Evolutionary conservation across 2,888 invertebrate species (phyloP).

Genomic region (Limnephilus rhombicus): DNA sequence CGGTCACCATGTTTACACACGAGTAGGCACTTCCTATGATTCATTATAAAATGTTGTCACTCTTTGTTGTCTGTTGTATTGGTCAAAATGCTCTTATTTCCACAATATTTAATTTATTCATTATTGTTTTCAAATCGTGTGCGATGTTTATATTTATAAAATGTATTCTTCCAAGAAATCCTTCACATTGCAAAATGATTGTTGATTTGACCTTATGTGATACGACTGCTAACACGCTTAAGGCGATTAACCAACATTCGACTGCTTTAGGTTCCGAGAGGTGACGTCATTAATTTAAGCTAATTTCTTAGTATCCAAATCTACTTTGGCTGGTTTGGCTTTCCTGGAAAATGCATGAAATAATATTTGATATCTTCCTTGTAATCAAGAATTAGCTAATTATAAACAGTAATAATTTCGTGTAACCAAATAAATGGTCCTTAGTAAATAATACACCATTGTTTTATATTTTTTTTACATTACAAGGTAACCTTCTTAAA

Average conservation of each 20-base stretch:
- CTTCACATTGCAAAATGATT: slow-evolving; percentile 9
- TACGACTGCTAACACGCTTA: background rate
- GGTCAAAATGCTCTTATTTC: background rate
- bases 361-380: background rate
- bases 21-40: too few relatives aligned
- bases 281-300: background rate
- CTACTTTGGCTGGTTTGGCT: background rate
- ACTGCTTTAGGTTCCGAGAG: background rate
- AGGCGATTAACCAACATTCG: background rate
- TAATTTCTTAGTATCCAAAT: background rate
- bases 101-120: too few relatives aligned
- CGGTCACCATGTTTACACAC: too few relatives aligned
- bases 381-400: background rate
- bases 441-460: background rate
- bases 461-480: background rate
- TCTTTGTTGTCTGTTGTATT: background rate
- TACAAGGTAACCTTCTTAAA: background rate
- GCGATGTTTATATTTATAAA: slow-evolving; percentile 9
- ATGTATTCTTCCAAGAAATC: slow-evolving; percentile 24
- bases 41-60: too few relatives aligned
- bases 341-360: background rate
- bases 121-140: slow-evolving; percentile 3
- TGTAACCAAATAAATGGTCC: background rate
- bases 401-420: background rate
- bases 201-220: slow-evolving; percentile 39